These are phyloP conservation scores for Tipula confusa DNA, from an alignment of 2,888 invertebrate genomes.

Conservation along the genomic window DNA sequence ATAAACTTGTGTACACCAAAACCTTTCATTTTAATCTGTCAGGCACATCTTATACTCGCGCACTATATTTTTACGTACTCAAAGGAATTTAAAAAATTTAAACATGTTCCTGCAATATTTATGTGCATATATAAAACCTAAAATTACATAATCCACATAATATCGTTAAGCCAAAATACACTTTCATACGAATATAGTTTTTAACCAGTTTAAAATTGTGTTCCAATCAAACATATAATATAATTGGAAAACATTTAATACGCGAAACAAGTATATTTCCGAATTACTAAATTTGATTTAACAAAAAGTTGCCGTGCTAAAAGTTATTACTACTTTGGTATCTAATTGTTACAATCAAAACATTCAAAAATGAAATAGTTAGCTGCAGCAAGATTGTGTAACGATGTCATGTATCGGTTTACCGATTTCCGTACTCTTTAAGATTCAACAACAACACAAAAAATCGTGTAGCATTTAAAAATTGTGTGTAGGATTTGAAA, in stretches of 20 bases:
- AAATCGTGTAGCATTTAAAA: background rate
- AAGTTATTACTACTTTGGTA: background rate
- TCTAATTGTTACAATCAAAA: background rate
- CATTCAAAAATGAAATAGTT: background rate
- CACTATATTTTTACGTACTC: background rate
- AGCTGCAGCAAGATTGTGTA: background rate
- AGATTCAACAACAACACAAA: background rate
- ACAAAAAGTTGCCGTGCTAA: background rate
- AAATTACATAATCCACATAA: background rate
- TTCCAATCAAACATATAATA: constrained; percentile 13
- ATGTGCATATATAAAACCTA: background rate
- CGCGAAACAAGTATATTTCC: constrained; percentile 16
- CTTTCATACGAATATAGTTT: background rate
- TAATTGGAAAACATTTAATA: background rate
- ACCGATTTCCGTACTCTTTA: background rate
- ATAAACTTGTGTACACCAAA: no score
- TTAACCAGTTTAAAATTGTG: background rate
- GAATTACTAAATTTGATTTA: constrained; percentile 8
- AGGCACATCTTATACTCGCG: background rate
- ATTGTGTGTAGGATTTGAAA: background rate
- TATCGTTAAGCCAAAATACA: background rate
- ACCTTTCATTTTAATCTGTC: background rate
- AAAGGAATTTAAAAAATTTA: background rate
- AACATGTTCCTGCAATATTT: background rate
- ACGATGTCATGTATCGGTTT: background rate